phyloP scores from a whole-genome alignment of 2,113 vertebrate genomes.

The Eulacestoma nigropectus region DNA sequence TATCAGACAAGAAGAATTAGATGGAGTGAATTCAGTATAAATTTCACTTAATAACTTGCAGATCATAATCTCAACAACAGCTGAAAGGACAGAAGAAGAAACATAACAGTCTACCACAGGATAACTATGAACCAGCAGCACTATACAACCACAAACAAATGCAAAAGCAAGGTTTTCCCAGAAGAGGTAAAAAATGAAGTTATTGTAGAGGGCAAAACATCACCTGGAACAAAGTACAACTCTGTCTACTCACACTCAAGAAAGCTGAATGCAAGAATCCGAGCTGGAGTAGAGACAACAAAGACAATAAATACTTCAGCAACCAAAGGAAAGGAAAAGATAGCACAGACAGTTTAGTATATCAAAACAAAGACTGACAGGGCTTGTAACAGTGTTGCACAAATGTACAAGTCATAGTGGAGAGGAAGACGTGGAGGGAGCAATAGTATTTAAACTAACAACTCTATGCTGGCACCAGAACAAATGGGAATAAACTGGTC shows the following conservation, averaged over 20 bases:
- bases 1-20: not conserved
- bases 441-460: not conserved
- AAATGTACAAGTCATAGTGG: not conserved
- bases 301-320: not conserved
- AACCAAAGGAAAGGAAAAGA: not conserved
- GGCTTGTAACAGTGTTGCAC: not conserved
- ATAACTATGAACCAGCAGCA: not conserved
- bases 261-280: not conserved
- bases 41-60: not conserved
- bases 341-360: not conserved
- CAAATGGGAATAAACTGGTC: constrained; percentile 58
- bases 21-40: not conserved
- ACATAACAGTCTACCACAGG: not conserved
- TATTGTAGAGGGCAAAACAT: not conserved
- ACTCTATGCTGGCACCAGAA: constrained; percentile 27
- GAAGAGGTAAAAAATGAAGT: not conserved
- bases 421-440: not conserved
- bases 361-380: constrained; percentile 1
- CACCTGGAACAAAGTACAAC: not conserved
- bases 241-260: not conserved
- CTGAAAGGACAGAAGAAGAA: not conserved
- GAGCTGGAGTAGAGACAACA: not conserved
- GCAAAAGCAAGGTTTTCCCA: not conserved
- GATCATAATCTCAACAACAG: not conserved
- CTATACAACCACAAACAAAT: not conserved